These are phyloP conservation scores for Arnoldichthys spilopterus DNA, from an alignment of 2,797 vertebrate species.

Conservation along the genomic window DNA sequence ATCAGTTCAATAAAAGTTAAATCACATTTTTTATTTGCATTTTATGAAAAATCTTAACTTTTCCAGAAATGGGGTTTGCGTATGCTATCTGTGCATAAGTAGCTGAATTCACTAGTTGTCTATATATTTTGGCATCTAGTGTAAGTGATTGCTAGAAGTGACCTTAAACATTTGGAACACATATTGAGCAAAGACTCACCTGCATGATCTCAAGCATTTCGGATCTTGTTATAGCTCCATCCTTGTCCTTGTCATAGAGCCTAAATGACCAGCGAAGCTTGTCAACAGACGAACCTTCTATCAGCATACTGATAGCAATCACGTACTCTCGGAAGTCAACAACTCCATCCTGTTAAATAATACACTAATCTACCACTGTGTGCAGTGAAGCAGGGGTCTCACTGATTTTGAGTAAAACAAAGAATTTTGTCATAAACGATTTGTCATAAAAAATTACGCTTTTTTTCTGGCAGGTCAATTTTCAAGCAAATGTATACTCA, in stretches of 20 bases:
- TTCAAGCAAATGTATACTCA: no score
- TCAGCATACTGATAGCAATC: conserved; percentile 73
- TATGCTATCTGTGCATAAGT: no score
- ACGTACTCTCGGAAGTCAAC: conserved; percentile 78
- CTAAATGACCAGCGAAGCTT: conserved; percentile 80
- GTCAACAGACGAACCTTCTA: conserved; percentile 69
- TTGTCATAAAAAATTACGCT: no score
- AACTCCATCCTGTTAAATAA: conserved; percentile 65
- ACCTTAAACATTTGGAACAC: not conserved
- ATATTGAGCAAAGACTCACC: conserved; percentile 48
- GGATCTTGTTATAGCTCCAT: conserved; percentile 66
- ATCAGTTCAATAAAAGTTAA: no score
- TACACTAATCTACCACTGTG: not conserved
- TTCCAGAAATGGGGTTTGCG: no score
- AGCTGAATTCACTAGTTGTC: no score
- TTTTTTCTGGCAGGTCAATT: no score
- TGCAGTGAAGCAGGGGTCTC: not conserved
- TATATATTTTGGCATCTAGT: not conserved
- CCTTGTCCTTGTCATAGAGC: conserved; percentile 75
- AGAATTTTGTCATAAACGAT: no score
- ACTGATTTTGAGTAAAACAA: no score
- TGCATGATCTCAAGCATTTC: conserved; percentile 81
- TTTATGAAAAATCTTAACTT: no score
- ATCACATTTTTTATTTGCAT: no score
- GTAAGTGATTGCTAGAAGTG: no score